Evolutionary conservation across 2,888 invertebrate genomes (phyloP).

Genomic region (Noctua comes): DNA sequence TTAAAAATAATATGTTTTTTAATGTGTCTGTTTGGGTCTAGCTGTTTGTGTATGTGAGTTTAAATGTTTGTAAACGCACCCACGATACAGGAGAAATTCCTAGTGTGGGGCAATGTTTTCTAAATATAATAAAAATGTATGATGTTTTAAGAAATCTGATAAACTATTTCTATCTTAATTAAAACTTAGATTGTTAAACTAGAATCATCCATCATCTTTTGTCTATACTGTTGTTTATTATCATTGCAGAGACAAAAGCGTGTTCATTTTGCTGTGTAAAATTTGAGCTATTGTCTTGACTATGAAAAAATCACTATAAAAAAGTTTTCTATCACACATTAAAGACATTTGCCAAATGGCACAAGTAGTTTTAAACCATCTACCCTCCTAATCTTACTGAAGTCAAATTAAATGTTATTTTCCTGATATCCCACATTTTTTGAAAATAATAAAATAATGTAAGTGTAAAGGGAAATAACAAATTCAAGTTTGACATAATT

Average conservation of each 20-base stretch:
- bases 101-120: too few species aligned
- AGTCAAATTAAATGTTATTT: slow-evolving; percentile 1
- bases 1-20: not conserved
- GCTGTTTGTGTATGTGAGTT: too few species aligned
- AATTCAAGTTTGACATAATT: not conserved
- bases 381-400: not conserved
- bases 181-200: not conserved
- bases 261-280: not conserved
- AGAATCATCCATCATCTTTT: not conserved
- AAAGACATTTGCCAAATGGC: slow-evolving; percentile 3
- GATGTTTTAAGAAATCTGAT: not conserved
- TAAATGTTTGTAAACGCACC: too few species aligned
- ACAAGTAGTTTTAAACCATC: not conserved
- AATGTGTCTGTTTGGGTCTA: too few species aligned
- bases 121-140: not conserved
- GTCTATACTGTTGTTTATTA: not conserved
- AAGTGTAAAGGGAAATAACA: not conserved
- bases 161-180: not conserved
- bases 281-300: not conserved
- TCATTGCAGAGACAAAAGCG: not conserved
- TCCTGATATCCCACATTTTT: slow-evolving; percentile 4
- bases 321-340: not conserved
- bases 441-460: slow-evolving; percentile 10
- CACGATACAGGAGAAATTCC: too few species aligned
- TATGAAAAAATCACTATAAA: not conserved